phyloP scores from a whole-genome alignment of 2,113 vertebrate species.

The Anarhynchus alexandrinus region DNA sequence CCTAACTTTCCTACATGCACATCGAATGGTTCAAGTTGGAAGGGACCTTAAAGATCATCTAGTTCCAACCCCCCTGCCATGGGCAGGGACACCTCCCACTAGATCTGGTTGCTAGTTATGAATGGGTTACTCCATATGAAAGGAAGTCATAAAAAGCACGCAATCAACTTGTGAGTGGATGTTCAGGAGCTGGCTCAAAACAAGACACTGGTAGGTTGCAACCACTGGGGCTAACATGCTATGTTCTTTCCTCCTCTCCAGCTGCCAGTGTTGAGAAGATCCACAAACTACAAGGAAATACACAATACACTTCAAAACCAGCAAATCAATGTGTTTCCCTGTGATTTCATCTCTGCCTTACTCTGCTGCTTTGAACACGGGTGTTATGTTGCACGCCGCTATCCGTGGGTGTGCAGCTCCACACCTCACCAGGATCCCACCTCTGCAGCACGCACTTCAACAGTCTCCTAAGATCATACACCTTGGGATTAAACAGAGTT shows the following conservation, averaged over 20 bases:
- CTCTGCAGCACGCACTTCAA: not conserved
- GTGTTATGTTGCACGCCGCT: too few species aligned
- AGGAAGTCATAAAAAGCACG: not conserved
- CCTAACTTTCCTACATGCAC: not conserved
- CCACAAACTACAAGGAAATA: not conserved
- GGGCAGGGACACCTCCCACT: not conserved
- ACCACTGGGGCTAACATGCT: not conserved
- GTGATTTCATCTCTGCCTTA: not conserved
- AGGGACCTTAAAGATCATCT: not conserved
- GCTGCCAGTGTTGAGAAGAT: not conserved
- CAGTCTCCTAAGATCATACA: not conserved
- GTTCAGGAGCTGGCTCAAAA: not conserved
- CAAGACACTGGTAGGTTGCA: not conserved
- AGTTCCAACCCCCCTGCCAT: not conserved
- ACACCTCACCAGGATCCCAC: not conserved
- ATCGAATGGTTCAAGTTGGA: not conserved
- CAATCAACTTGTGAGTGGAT: not conserved
- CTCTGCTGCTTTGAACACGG: not conserved
- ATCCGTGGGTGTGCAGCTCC: not conserved
- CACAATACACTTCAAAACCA: not conserved
- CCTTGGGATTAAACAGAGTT: not conserved
- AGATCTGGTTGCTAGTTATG: not conserved
- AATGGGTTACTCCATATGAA: not conserved
- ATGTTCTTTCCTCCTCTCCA: not conserved
- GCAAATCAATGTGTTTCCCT: not conserved